Evolutionary conservation across 2,797 vertebrate species (phyloP).

Genomic region (Myotis pilosus): DNA sequence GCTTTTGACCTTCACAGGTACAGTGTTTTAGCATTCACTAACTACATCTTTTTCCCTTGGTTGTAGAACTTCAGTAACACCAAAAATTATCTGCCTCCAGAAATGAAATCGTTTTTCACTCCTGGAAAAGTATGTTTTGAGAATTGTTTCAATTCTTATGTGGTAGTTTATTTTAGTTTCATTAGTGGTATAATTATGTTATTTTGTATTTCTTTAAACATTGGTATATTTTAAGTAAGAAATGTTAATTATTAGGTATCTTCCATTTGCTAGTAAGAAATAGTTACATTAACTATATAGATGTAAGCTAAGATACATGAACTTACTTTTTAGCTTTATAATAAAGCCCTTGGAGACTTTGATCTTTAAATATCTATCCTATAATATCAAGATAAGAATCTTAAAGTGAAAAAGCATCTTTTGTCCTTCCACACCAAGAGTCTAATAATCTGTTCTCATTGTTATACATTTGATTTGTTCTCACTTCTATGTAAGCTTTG

Average conservation of each 20-base stretch:
- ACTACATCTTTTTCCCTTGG: constrained; percentile 49
- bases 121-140: constrained; percentile 92
- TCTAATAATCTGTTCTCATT: neutral
- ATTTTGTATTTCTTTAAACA: constrained; percentile 44
- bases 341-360: neutral
- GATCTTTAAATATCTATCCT: neutral
- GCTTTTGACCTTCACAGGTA: neutral
- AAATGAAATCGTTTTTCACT: constrained; percentile 98
- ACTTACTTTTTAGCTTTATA: constrained; percentile 25
- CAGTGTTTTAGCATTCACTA: constrained; percentile 4
- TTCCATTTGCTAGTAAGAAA: constrained; percentile 26
- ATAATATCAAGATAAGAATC: neutral
- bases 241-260: neutral
- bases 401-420: neutral
- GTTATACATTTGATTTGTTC: neutral
- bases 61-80: constrained; percentile 98
- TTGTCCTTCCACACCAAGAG: neutral
- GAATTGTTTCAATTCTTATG: constrained; percentile 48
- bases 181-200: constrained; percentile 2
- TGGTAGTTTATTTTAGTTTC: constrained; percentile 53
- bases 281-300: constrained; percentile 8
- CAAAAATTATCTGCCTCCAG: constrained; percentile 97
- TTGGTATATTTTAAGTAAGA: neutral
- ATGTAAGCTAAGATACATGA: neutral
- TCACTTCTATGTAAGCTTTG: neutral